phyloP scores from a whole-genome alignment of 2,113 vertebrate genomes.

The Anhinga rufa region DNA sequence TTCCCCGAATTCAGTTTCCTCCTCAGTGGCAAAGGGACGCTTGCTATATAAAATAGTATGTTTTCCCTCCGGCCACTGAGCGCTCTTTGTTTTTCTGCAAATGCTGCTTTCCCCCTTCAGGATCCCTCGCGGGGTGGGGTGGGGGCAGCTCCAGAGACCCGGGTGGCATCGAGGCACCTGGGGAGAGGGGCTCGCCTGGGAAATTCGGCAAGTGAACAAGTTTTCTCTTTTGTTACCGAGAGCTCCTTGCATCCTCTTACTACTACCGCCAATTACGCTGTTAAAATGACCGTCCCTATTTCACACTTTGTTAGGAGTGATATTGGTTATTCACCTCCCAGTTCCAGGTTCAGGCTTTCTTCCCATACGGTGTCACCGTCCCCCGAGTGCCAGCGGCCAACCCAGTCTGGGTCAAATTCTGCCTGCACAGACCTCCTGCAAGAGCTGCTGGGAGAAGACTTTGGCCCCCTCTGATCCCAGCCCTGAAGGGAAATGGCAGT shows the following conservation, averaged over 20 bases:
- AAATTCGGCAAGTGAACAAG: background rate
- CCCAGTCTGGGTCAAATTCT: background rate
- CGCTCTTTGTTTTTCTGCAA: background rate
- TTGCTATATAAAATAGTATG: background rate
- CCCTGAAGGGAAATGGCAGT: background rate
- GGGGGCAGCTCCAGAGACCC: background rate
- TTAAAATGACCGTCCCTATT: background rate
- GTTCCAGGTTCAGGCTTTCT: background rate
- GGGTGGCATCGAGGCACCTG: background rate
- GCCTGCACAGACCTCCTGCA: background rate
- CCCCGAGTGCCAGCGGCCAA: background rate
- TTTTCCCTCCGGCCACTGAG: background rate
- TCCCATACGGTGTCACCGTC: rapidly evolving
- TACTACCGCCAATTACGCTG: background rate
- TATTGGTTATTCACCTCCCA: background rate
- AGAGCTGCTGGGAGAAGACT: background rate
- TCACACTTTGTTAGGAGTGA: background rate
- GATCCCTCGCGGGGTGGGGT: background rate
- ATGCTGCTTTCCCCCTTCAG: background rate
- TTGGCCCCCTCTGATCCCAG: background rate
- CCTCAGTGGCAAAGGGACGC: background rate
- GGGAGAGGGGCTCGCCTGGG: rapidly evolving
- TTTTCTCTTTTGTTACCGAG: background rate
- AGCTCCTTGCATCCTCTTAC: background rate
- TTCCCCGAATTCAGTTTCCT: background rate